These are phyloP conservation scores for Drosophila arizonae DNA, from an alignment of 1,140 invertebrate species.

Conservation along the genomic window DNA sequence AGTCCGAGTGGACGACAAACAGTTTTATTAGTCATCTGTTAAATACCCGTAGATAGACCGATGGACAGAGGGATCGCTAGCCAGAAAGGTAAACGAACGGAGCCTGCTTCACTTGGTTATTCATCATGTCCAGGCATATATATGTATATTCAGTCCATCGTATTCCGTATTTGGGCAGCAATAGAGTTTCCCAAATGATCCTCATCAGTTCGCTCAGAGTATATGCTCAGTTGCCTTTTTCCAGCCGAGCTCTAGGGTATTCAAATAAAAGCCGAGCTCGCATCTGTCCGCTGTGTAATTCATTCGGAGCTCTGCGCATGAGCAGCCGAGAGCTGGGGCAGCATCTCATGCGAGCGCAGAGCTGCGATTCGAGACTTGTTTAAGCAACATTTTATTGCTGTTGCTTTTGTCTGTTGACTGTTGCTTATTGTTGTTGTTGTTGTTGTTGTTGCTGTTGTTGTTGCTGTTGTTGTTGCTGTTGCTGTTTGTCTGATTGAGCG, in stretches of 20 bases:
- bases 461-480: slow-evolving; percentile 4
- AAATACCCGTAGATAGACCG: too few species aligned
- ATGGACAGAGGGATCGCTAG: too few species aligned
- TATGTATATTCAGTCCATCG: too few species aligned
- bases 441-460: slow-evolving; percentile 1
- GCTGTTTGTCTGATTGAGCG: slow-evolving; percentile 17
- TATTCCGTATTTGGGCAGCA: too few species aligned
- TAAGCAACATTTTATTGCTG: slow-evolving; percentile 22
- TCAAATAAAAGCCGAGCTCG: not conserved
- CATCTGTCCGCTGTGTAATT: slow-evolving; percentile 28
- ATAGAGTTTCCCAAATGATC: too few species aligned
- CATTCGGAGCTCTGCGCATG: slow-evolving; percentile 37
- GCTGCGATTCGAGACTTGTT: slow-evolving; percentile 47
- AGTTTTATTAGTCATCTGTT: too few species aligned
- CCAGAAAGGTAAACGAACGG: too few species aligned
- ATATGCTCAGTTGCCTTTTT: too few species aligned
- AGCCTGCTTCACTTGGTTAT: too few species aligned
- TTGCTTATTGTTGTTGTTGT: not conserved
- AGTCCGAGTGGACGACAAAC: too few species aligned
- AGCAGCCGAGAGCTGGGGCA: not conserved
- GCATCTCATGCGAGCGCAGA: not conserved
- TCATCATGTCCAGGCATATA: too few species aligned
- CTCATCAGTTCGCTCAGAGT: too few species aligned
- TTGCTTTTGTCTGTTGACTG: not conserved
- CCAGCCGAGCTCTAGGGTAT: not conserved